Conservation (phyloP, 2,797 vertebrate species). For the Notoglanidium macrostoma region DNA sequence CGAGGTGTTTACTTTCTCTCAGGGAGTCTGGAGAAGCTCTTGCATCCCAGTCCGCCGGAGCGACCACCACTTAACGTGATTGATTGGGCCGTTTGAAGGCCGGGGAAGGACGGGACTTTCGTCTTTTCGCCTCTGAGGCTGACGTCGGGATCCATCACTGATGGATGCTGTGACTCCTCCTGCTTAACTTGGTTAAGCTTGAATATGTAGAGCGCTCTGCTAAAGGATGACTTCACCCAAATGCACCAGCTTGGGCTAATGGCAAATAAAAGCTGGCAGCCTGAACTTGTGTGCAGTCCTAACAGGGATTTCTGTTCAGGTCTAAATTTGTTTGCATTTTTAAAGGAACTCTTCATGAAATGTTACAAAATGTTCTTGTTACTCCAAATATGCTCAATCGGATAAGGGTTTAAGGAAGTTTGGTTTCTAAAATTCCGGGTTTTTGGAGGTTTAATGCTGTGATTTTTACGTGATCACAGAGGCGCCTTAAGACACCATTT, state of each 20-base stretch:
- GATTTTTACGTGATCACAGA: background rate
- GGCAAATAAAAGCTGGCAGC: background rate
- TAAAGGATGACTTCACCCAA: background rate
- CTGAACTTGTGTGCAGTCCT: background rate
- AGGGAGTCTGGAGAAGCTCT: constrained; percentile 38
- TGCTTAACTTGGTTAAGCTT: background rate
- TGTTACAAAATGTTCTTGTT: background rate
- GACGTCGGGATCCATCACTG: background rate
- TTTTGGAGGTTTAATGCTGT: background rate
- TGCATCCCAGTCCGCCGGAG: background rate
- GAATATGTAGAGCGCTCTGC: background rate
- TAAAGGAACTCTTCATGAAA: background rate
- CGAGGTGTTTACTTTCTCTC: constrained; percentile 50
- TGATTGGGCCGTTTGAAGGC: constrained; percentile 28
- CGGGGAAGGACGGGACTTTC: background rate
- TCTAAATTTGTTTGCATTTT: background rate
- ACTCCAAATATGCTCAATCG: background rate
- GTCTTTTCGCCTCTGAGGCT: background rate
- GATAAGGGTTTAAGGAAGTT: background rate
- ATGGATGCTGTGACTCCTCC: background rate
- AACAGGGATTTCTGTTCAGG: background rate
- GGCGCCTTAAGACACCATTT: background rate
- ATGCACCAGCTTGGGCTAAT: background rate
- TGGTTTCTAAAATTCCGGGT: background rate
- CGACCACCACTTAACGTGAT: constrained; percentile 28